These are phyloP conservation scores for Sphinx pinastri DNA, from an alignment of 2,888 invertebrate species.

Conservation along the genomic window DNA sequence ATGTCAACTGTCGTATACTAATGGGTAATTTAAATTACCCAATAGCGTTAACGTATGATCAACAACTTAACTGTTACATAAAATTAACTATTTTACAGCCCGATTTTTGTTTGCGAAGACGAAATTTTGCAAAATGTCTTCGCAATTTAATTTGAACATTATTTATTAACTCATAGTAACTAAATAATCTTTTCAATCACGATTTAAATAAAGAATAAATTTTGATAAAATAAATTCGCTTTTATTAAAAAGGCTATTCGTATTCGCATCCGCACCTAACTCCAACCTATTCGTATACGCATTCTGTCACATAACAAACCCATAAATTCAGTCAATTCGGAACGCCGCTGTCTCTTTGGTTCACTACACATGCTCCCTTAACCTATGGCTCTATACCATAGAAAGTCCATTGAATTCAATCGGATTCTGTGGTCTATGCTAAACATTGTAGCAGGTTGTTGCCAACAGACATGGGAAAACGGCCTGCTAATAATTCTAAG, in stretches of 20 bases:
- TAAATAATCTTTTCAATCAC: background rate
- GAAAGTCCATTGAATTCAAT: constrained; percentile 30
- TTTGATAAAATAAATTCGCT: too few species aligned
- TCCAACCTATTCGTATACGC: background rate
- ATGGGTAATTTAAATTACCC: constrained; percentile 12
- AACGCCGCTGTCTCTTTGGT: constrained; percentile 36
- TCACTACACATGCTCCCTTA: constrained; percentile 47
- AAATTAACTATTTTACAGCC: background rate
- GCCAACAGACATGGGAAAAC: constrained; percentile 7
- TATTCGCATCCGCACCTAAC: constrained; percentile 1
- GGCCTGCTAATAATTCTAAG: background rate
- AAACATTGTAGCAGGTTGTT: background rate
- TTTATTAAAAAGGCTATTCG: background rate
- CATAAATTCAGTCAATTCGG: constrained; percentile 44
- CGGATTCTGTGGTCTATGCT: constrained; percentile 23
- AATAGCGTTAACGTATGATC: background rate
- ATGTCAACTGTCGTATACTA: constrained; percentile 23
- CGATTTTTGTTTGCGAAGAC: background rate
- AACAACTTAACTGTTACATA: constrained; percentile 5
- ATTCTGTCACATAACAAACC: constrained; percentile 32
- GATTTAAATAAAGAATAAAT: background rate
- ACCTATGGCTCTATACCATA: constrained; percentile 40
- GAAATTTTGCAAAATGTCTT: background rate
- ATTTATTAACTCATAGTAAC: background rate
- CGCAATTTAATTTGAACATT: background rate